Percentiles rank a stretch among this genome's conserved stretches.
These are phyloP conservation scores for Pandemis heparana DNA, from an alignment of 2,888 invertebrate genomes.

Conservation along the genomic window DNA sequence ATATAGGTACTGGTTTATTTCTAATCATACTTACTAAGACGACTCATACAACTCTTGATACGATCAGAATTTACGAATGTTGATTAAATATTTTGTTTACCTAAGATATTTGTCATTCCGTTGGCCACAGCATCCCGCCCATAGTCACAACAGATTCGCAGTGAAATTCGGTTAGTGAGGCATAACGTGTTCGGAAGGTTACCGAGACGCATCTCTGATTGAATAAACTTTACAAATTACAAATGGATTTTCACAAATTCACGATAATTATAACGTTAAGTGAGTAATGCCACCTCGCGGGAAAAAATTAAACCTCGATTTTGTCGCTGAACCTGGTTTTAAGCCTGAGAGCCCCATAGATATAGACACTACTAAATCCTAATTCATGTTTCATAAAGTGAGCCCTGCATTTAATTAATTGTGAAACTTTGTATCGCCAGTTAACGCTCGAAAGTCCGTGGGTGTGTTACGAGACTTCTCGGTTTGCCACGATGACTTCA, in stretches of 20 bases:
- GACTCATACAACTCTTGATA: not conserved
- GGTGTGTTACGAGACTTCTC: slow-evolving; percentile 61
- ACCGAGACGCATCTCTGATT: not conserved
- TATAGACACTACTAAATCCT: not conserved
- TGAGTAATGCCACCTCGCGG: not conserved
- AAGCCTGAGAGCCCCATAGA: no score
- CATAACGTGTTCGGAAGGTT: not conserved
- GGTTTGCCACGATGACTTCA: slow-evolving; percentile 71
- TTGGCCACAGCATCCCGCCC: not conserved
- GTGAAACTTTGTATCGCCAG: slow-evolving; percentile 7
- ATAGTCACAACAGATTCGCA: not conserved
- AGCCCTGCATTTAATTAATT: not conserved
- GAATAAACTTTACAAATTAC: not conserved
- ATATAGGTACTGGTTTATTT: no score
- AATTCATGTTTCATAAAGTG: not conserved
- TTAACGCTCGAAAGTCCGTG: slow-evolving; percentile 1
- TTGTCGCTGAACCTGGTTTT: no score
- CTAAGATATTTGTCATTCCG: not conserved
- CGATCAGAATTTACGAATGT: not conserved
- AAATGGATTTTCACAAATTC: slow-evolving; percentile 25
- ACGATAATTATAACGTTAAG: slow-evolving; percentile 18
- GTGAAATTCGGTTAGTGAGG: not conserved
- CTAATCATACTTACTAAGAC: no score
- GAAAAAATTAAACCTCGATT: no score
- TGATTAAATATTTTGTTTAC: slow-evolving; percentile 1